Conservation (phyloP, 2,888 invertebrate genomes). For the Andrena chrysosceles region DNA sequence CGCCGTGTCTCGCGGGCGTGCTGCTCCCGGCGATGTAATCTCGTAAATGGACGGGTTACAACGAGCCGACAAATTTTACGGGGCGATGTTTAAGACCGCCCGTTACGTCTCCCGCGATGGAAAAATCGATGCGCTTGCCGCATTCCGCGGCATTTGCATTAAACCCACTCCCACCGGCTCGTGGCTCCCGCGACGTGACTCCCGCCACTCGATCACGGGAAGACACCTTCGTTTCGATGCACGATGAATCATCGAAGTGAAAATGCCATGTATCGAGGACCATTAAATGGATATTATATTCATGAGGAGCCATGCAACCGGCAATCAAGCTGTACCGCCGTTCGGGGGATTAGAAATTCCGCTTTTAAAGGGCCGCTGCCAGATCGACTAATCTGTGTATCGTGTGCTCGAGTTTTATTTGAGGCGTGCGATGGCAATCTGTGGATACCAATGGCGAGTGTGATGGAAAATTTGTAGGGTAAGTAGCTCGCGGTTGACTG, state of each 20-base stretch:
- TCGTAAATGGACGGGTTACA: slow-evolving; percentile 36
- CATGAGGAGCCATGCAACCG: slow-evolving; percentile 23
- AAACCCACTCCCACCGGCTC: background rate
- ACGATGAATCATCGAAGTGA: slow-evolving; percentile 34
- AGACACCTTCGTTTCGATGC: slow-evolving; percentile 23
- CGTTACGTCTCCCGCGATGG: background rate
- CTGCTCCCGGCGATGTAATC: slow-evolving; percentile 30
- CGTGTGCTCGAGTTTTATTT: slow-evolving; percentile 21
- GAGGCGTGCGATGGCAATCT: slow-evolving; percentile 1
- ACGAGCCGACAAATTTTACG: slow-evolving; percentile 30
- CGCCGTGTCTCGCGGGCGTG: no score
- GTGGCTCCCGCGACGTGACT: slow-evolving; percentile 17
- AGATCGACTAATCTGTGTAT: slow-evolving; percentile 17
- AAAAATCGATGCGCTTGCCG: slow-evolving; percentile 42
- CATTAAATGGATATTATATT: slow-evolving; percentile 20
- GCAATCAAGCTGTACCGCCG: slow-evolving; percentile 28
- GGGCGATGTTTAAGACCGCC: slow-evolving; percentile 15
- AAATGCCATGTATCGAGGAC: background rate
- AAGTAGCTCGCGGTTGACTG: no score
- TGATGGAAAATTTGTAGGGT: no score
- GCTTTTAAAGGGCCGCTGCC: background rate
- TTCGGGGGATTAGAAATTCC: slow-evolving; percentile 39
- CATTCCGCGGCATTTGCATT: slow-evolving; percentile 33
- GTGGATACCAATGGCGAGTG: background rate
- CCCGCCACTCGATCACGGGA: slow-evolving; percentile 7